These are phyloP conservation scores for Ips typographus DNA, from an alignment of 1,140 invertebrate genomes.

Conservation along the genomic window DNA sequence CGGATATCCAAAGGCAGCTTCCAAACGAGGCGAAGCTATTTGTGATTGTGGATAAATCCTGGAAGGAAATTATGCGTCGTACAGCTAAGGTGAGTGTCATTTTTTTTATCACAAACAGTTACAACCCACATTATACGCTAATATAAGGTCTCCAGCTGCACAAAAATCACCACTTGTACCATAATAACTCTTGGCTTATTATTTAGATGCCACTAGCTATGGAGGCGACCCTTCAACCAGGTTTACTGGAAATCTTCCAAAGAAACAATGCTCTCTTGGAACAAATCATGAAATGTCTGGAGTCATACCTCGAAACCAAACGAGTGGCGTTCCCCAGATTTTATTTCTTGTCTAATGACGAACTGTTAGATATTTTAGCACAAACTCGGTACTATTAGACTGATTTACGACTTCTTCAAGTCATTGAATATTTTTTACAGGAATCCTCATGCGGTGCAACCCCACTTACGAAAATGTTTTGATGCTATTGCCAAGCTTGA, in stretches of 20 bases:
- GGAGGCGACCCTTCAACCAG: conserved; percentile 64
- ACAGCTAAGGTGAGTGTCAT: conserved; percentile 61
- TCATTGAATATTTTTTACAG: conserved; percentile 54
- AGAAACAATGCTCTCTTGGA: conserved; percentile 78
- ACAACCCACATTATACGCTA: too few relatives aligned
- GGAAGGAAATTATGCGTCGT: conserved; percentile 80
- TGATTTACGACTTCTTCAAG: not conserved
- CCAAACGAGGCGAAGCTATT: conserved; percentile 84
- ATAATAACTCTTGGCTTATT: conserved; percentile 46
- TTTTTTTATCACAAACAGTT: too few relatives aligned
- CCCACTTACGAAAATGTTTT: conserved; percentile 87
- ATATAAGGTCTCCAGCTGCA: too few relatives aligned
- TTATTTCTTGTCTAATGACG: conserved; percentile 94
- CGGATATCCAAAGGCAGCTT: conserved; percentile 84
- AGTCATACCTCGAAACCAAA: conserved; percentile 84
- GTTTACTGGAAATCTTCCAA: conserved; percentile 68
- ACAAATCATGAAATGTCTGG: conserved; percentile 78
- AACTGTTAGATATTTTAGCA: conserved; percentile 88
- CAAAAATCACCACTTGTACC: too few relatives aligned
- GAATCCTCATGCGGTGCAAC: conserved; percentile 85
- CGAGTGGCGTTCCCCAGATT: conserved; percentile 86
- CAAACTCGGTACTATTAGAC: conserved; percentile 58
- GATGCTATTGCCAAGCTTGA: conserved; percentile 80
- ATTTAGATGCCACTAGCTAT: conserved; percentile 68
- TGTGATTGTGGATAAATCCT: conserved; percentile 79